These are phyloP conservation scores for Nephila pilipes DNA, from an alignment of 1,140 invertebrate genomes.

Conservation along the genomic window DNA sequence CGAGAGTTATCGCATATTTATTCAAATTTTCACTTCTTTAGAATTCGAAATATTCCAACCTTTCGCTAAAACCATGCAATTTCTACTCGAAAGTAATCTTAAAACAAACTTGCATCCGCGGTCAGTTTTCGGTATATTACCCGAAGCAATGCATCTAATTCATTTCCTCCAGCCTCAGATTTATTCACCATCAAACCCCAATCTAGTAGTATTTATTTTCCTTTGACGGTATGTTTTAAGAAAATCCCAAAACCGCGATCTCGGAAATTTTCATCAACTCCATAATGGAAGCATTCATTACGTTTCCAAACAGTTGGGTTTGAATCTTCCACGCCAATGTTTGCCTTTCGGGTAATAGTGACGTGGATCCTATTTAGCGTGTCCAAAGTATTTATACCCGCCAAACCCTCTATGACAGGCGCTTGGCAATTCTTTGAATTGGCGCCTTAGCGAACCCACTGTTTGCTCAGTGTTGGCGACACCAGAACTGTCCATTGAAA, in stretches of 20 bases:
- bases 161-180: neutral
- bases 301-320: neutral
- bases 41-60: too few relatives aligned
- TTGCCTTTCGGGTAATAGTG: neutral
- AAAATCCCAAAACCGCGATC: neutral
- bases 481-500: neutral
- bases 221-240: neutral
- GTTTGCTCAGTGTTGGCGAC: neutral
- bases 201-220: neutral
- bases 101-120: too few relatives aligned
- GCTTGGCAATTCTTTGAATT: slow-evolving; percentile 24
- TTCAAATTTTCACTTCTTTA: too few relatives aligned
- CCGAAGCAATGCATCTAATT: neutral
- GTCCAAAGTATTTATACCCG: slow-evolving; percentile 12
- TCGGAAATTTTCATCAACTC: neutral
- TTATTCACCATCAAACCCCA: neutral
- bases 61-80: too few relatives aligned
- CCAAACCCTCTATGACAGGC: neutral
- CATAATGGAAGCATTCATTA: slow-evolving; percentile 22
- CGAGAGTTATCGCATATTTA: too few relatives aligned
- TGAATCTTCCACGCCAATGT: neutral
- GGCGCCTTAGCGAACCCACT: neutral
- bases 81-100: too few relatives aligned
- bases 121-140: too few relatives aligned
- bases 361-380: neutral